Conservation (phyloP, 2,113 vertebrate genomes). For the Lycaon pictus region DNA sequence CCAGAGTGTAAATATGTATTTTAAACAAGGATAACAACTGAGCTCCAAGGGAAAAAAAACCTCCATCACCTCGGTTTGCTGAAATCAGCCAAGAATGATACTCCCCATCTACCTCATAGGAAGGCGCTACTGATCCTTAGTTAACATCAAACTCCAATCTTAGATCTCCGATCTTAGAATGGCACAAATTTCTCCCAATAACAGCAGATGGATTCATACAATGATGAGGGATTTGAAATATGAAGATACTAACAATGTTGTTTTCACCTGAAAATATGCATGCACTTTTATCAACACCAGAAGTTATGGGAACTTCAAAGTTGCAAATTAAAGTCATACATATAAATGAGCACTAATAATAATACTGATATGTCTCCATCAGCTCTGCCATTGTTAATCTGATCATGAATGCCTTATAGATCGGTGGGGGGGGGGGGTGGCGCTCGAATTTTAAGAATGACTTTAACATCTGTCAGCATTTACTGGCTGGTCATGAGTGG, state of each 20-base stretch:
- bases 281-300: slow-evolving; percentile 22
- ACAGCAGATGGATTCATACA: not conserved
- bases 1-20: slow-evolving; percentile 22
- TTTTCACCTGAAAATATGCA: slow-evolving; percentile 37
- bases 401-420: slow-evolving; percentile 48
- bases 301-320: slow-evolving; percentile 63
- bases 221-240: not conserved
- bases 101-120: slow-evolving; percentile 59
- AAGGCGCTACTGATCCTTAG: slow-evolving; percentile 48
- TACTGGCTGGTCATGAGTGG: slow-evolving; percentile 65
- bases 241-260: slow-evolving; percentile 44
- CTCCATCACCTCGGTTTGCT: not conserved
- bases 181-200: not conserved
- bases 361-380: slow-evolving; percentile 60
- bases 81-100: slow-evolving; percentile 70
- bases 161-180: not conserved
- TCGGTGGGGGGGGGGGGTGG: slow-evolving; percentile 62
- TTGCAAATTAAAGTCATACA: slow-evolving; percentile 57
- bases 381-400: slow-evolving; percentile 70
- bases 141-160: slow-evolving; percentile 59
- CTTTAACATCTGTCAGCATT: slow-evolving; percentile 81
- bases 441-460: slow-evolving; percentile 80
- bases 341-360: not conserved
- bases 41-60: not conserved
- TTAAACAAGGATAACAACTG: slow-evolving; percentile 44